A percentile compares a stretch with the other conserved stretches of the same genome.
These are phyloP conservation scores for Gari tellinella DNA, from an alignment of 2,888 invertebrate genomes.

Conservation along the genomic window DNA sequence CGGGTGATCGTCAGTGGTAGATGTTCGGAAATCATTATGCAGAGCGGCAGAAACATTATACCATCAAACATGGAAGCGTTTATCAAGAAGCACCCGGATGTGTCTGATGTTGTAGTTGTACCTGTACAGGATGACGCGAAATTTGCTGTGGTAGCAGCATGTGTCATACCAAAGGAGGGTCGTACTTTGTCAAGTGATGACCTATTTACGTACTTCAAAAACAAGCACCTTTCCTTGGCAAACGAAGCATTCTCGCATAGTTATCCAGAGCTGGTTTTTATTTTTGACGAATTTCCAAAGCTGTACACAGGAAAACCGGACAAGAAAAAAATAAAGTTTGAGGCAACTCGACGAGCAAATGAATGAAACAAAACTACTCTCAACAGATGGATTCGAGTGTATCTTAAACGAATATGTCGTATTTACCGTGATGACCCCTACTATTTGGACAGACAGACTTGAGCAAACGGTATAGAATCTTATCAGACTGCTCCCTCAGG, in stretches of 20 bases:
- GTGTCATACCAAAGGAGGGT: conserved; percentile 33
- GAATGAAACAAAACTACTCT: no score
- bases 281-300: conserved; percentile 30
- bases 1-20: conserved; percentile 20
- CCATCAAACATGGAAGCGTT: conserved; percentile 24
- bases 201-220: conserved; percentile 8
- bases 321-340: conserved; percentile 5
- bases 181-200: conserved; percentile 6
- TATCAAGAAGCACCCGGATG: conserved; percentile 39
- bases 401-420: no score
- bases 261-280: conserved; percentile 15
- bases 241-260: conserved; percentile 19
- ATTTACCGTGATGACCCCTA: no score
- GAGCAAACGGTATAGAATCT: no score
- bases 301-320: conserved; percentile 42
- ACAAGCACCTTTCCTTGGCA: neutral
- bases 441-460: no score
- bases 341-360: no score
- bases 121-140: conserved; percentile 21
- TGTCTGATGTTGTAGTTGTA: conserved; percentile 36
- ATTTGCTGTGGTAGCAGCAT: conserved; percentile 37
- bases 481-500: no score
- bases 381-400: no score
- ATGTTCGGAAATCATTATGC: conserved; percentile 24
- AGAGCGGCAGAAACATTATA: conserved; percentile 8